A percentile compares a stretch with the other conserved stretches of the same genome.
Evolutionary conservation across 2,797 vertebrate species (phyloP).

Genomic region (Amphiprion clarkii): DNA sequence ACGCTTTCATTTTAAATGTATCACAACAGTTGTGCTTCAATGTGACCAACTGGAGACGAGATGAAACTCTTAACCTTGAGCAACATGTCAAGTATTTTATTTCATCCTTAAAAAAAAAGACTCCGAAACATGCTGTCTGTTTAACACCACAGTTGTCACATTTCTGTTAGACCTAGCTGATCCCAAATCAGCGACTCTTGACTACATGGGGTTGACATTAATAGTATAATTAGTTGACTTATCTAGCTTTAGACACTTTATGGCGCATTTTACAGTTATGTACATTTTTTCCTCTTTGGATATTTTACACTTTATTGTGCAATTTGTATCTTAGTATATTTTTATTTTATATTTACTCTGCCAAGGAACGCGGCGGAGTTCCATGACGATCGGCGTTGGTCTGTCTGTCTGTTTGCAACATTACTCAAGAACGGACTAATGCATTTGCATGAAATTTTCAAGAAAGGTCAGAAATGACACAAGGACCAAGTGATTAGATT

Average conservation of each 20-base stretch:
- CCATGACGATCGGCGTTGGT: too few relatives aligned
- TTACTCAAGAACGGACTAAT: too few relatives aligned
- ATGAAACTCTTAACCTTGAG: neutral
- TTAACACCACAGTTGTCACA: conserved; percentile 49
- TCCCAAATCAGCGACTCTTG: neutral
- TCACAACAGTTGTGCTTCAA: conserved; percentile 10
- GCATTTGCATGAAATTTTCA: too few relatives aligned
- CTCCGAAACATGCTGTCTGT: neutral
- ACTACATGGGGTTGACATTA: neutral
- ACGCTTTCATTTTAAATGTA: conserved; percentile 46
- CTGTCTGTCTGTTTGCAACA: too few relatives aligned
- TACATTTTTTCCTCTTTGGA: too few relatives aligned
- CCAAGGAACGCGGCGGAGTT: too few relatives aligned
- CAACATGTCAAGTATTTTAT: neutral
- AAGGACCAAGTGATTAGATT: too few relatives aligned
- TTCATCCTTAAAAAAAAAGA: neutral
- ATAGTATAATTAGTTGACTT: neutral
- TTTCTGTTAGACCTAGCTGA: conserved; percentile 30
- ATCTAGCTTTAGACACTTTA: neutral
- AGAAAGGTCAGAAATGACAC: too few relatives aligned
- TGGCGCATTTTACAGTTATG: too few relatives aligned
- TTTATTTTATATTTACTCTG: too few relatives aligned
- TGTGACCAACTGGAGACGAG: neutral
- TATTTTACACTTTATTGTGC: too few relatives aligned
- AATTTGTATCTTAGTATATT: too few relatives aligned